Evolutionary conservation across 2,113 vertebrate species (phyloP), one percentile per base, ranked within the genome.

Genomic region (Lampris megalopsis): DNA sequence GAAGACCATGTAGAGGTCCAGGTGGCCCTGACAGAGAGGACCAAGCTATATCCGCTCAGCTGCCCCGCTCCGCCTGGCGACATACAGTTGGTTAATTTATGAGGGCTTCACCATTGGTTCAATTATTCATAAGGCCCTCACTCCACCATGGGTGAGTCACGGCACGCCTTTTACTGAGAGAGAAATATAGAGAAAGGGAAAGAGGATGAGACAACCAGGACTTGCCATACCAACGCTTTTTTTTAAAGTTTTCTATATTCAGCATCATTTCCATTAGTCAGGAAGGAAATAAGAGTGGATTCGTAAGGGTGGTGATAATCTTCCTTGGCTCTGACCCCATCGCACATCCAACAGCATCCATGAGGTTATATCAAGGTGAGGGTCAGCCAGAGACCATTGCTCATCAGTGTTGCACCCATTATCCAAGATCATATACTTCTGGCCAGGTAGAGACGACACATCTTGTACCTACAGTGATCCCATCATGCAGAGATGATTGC

Each of bases 61-160:
- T 65, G 77, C 45, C 72, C 73, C n/a, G 71, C 81, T 87, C 73
- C 57, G 59, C 69, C 77, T 59, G 36, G 81, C 49, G 81, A 80
- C 78, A 68, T 72, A 5, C 7, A 0, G 10, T 83, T 93, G 68
- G 78, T 92, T 94, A 82, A 94, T 95, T 94, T 74, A 94, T 91
- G 89, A 94, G 83, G 87, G 77, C 88, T 85, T 86, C 83, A 73
- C 83, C 80, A 71, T 38, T 43, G 73, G 69, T 63, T 95, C 78
- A 94, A 95, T 93, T 88, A 94, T 94, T 93, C 87, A 95, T 79
- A 42, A 45, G 49, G 41, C 71, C 78, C 73, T 82, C 72, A 62
- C 58, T 82, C 80, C 48, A 69, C 66, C 54, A 61, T 66, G 80
- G 85, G 59, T 78, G 77, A 89, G 80, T 87, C 89, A 90, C 63